phyloP scores from a whole-genome alignment of 2,113 vertebrate genomes.

The Centropus bengalensis region DNA sequence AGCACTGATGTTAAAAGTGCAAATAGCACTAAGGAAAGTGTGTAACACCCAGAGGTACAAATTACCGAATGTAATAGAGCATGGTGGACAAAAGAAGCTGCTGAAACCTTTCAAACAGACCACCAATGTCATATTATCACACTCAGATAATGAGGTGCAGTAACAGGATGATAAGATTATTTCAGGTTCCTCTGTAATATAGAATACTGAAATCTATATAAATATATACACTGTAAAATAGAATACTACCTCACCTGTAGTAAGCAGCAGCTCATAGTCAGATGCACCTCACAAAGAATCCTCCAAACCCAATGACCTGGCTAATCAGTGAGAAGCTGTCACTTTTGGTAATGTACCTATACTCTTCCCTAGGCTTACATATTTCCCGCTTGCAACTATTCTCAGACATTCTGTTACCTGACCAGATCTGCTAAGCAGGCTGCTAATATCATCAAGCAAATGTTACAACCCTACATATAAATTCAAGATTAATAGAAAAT shows the following conservation, averaged over 20 bases:
- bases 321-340: background rate
- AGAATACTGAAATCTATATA: background rate
- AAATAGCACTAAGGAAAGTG: background rate
- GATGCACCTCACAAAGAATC: background rate
- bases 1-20: background rate
- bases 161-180: background rate
- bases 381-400: background rate
- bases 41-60: background rate
- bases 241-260: background rate
- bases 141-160: background rate
- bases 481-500: background rate
- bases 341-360: background rate
- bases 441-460: background rate
- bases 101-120: background rate
- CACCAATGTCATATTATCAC: background rate
- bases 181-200: background rate
- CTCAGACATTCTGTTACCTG: background rate
- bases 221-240: background rate
- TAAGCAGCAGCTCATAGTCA: background rate
- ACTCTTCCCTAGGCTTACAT: fast-evolving
- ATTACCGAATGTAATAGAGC: background rate
- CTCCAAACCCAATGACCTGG: background rate
- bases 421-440: background rate
- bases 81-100: background rate
- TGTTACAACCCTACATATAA: background rate